phyloP scores from a whole-genome alignment of 2,797 vertebrate genomes.

The Myotis vivesi region DNA sequence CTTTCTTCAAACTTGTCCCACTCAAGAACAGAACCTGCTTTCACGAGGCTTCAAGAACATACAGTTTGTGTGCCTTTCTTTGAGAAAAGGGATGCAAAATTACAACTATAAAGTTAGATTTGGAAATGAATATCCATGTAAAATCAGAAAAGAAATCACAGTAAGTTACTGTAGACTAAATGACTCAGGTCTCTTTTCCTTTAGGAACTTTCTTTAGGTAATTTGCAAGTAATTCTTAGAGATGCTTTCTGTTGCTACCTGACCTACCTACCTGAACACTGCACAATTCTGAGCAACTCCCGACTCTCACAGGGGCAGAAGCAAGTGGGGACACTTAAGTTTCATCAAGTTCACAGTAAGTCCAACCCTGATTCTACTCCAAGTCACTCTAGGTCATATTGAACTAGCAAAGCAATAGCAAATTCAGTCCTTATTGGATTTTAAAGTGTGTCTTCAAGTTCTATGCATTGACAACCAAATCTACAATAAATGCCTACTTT shows the following conservation, averaged over 20 bases:
- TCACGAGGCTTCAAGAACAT: not conserved
- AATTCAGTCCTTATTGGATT: not conserved
- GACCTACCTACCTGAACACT: not conserved
- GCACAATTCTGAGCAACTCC: not conserved
- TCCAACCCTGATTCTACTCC: not conserved
- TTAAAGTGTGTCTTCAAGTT: not conserved
- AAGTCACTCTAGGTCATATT: not conserved
- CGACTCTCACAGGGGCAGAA: not conserved
- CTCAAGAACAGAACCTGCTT: not conserved
- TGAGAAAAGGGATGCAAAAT: not conserved
- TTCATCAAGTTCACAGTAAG: not conserved
- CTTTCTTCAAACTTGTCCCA: not conserved
- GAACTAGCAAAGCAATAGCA: not conserved
- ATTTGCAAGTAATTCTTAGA: not conserved
- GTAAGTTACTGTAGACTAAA: not conserved
- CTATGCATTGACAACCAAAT: not conserved
- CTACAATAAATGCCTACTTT: not conserved
- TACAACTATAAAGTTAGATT: not conserved
- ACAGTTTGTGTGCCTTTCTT: not conserved
- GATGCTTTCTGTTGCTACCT: not conserved
- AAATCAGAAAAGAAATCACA: not conserved
- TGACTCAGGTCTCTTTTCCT: not conserved
- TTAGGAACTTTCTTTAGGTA: not conserved
- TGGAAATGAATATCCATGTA: slow-evolving; percentile 10
- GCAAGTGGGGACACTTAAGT: not conserved